phyloP scores from a whole-genome alignment of 2,113 vertebrate genomes.

The Spermophilus dauricus region DNA sequence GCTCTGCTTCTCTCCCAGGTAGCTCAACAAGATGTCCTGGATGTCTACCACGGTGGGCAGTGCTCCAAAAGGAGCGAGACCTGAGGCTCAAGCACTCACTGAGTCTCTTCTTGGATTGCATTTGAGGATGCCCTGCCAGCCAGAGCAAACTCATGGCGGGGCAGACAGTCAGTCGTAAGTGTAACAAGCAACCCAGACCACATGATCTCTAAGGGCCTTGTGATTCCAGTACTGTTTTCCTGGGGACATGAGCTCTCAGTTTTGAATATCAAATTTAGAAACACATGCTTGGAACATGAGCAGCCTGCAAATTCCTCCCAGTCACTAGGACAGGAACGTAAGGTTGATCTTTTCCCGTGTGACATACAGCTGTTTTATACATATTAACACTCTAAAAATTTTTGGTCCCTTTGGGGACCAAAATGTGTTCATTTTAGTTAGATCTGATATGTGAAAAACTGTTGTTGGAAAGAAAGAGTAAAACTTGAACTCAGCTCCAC shows the following conservation, averaged over 20 bases:
- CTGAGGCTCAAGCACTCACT: too few species aligned
- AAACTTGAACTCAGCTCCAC: neutral
- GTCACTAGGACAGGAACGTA: neutral
- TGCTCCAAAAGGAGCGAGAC: neutral
- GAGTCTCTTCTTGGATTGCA: neutral
- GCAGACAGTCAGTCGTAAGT: neutral
- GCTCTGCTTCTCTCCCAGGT: neutral
- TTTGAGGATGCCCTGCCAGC: too few species aligned
- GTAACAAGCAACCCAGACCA: neutral
- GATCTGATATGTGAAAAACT: neutral
- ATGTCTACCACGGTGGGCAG: neutral
- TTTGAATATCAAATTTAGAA: constrained; percentile 15
- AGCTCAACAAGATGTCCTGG: neutral
- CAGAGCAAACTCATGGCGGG: neutral
- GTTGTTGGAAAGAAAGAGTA: neutral
- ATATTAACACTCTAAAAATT: neutral
- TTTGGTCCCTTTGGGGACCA: neutral
- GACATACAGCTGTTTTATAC: neutral
- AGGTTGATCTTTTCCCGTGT: neutral
- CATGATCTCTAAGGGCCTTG: neutral
- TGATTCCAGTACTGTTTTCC: neutral
- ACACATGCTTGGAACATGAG: neutral
- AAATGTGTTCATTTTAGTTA: neutral
- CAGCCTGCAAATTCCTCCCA: neutral
- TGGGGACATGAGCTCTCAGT: neutral